Evolutionary conservation across 1,140 invertebrate genomes (phyloP), one percentile per base, ranked within the genome.

Genomic region (Thalassaphorura encarpata): DNA sequence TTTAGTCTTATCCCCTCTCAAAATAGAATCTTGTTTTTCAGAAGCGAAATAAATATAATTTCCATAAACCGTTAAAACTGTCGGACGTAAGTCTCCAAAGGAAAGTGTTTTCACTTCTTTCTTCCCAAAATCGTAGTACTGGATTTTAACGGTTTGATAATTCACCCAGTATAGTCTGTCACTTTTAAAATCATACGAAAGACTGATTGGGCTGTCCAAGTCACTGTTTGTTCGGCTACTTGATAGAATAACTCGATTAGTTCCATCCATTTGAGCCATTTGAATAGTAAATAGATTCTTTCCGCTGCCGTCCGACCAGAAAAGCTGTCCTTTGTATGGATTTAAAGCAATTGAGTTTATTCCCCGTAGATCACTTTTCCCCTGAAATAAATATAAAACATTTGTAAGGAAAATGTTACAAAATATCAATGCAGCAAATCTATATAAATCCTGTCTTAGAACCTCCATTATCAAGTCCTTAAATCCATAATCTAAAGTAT

Each of bases 121-220:
- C 0, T 66, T 72, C 1, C 67, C 65, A 2, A 87, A 72, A 59
- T 82, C 76, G 58, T 79, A 78, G 66, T 78, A 85, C 58, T 82
- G 80, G 52, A 90, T 80, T 16, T 64, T 64, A 26, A 65, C 58
- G 3, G 67, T 69, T 6, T 67, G 67, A 24, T 53, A 58, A 60
- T 76, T 74, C 19, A 72, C 62, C 59, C 83, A 90, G 70, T 87
- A 90, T 29, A 89, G 67, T 11, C 79, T 73, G 28, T 77, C 67
- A 0, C 71, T 70, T 49, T 76, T 73, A 51, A 77, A 69, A 69
- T 88, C 84, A 62, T 83, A 73, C 2, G 70, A 71, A 66, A 83
- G 71, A 69, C 75, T 75, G 18, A 67, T 63, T 13, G 75, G 72
- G 26, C 66, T 61, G 19, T 63, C 58, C 11, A 72, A 49, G 29